Evolutionary conservation across 2,888 invertebrate species (phyloP), one percentile per base, ranked within the genome.

Genomic region (Noctua janthe): DNA sequence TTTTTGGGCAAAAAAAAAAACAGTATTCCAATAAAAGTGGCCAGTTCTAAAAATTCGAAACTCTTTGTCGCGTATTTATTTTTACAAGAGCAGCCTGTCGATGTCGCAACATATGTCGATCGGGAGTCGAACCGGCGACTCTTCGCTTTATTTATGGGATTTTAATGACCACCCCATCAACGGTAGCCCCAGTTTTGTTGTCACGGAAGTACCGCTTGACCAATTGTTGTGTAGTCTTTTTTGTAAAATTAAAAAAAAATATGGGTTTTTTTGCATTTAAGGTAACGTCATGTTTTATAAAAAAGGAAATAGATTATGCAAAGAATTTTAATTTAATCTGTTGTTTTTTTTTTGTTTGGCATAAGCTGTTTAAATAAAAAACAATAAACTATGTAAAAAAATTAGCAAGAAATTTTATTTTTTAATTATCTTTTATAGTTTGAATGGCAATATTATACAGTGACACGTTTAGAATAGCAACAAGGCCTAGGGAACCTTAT

Each of bases 71-170:
- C 85, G 82, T 89, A 89, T 92, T 92, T 93, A 94, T 92, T 92
- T 94, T 92, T 91, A 92, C 92, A 93, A 93, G 91, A 91, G 89
- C 93, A 91, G 91, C 90, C 92, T 93, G 94, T 92, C 92, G 92
- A 92, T 89, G 88, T 67, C 83, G 88, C 90, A 94, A 94, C 96
- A 97, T 95, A 96, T 97, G 96, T 94, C 93, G 92, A 90, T 90
- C 87, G 92, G 89, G 88, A 88, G 77, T 90, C 92, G 91, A 91
- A 93, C 91, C 83, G 84, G 90, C 88, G 92, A 91, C 88, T 92
- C 90, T 90, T 88, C 87, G 87, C 89, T 93, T 95, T 95, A 95
- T 96, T 96, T 97, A 97, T 97, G 94, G 94, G 93, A 90, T 94
- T 96, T 95, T 96, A 97, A 96, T 96, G 96, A 96, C 93, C 88